These are phyloP conservation scores for Harpalus rufipes DNA, from an alignment of 2,888 invertebrate species.

Conservation along the genomic window DNA sequence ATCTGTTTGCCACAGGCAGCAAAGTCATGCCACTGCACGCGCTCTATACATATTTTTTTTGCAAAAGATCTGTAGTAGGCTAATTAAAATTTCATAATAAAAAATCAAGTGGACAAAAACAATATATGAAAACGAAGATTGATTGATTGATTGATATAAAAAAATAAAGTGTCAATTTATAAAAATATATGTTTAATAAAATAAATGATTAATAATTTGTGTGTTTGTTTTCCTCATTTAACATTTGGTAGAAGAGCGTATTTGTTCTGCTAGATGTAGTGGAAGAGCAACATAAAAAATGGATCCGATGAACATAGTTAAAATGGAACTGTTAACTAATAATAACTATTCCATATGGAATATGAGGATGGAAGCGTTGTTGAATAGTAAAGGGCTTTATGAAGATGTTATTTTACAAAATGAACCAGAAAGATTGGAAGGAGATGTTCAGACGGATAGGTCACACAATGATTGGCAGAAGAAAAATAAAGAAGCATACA, in stretches of 20 bases:
- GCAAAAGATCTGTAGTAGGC: too few species aligned
- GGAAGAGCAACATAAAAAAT: background rate
- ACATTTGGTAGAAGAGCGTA: background rate
- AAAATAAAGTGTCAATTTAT: too few species aligned
- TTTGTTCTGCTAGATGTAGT: background rate
- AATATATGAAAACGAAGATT: too few species aligned
- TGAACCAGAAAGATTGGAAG: background rate
- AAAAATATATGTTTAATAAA: too few species aligned
- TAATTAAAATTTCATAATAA: too few species aligned
- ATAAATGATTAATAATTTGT: too few species aligned
- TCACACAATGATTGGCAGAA: background rate
- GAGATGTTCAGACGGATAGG: background rate
- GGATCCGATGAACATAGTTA: conserved; percentile 2
- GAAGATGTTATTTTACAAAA: background rate
- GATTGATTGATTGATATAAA: too few species aligned
- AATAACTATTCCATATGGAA: conserved; percentile 18
- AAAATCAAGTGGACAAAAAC: too few species aligned
- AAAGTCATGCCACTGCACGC: too few species aligned
- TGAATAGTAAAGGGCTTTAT: background rate
- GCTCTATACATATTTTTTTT: too few species aligned
- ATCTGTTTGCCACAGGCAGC: too few species aligned
- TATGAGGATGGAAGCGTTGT: conserved; percentile 1
- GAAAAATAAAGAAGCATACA: conserved; percentile 18
- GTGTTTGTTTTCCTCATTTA: background rate
- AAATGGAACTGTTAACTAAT: conserved; percentile 6